Evolutionary conservation across 2,113 vertebrate genomes (phyloP).

Genomic region (Charina bottae): DNA sequence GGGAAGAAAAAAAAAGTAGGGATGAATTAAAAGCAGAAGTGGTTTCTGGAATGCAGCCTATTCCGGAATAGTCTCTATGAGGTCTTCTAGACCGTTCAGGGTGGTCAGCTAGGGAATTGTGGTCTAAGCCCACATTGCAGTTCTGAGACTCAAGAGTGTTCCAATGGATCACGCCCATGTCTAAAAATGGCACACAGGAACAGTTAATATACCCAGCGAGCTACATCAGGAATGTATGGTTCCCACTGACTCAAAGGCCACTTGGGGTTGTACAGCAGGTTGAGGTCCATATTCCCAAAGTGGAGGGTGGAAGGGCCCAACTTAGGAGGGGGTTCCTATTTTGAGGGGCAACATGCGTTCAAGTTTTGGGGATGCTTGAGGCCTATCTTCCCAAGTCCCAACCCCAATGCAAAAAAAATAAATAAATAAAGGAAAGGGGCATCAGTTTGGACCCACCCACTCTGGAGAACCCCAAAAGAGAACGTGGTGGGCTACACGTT

Average conservation of each 20-base stretch:
- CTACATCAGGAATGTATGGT: background rate
- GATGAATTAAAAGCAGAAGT: slow-evolving; percentile 13
- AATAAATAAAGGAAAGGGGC: too few species aligned
- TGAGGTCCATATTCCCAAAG: background rate
- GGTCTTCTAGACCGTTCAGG: background rate
- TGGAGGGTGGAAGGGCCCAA: background rate
- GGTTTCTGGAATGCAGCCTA: slow-evolving; percentile 27
- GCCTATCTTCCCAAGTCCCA: background rate
- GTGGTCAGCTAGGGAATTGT: slow-evolving; percentile 10
- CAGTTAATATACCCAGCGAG: background rate
- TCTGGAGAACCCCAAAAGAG: too few species aligned
- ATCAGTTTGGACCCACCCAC: too few species aligned
- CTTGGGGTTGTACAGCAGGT: background rate
- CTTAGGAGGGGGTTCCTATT: background rate
- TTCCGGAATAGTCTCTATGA: background rate
- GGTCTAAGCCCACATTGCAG: background rate
- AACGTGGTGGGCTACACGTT: too few species aligned
- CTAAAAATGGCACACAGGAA: background rate
- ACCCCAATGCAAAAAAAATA: too few species aligned
- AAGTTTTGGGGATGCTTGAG: background rate
- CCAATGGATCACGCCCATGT: background rate
- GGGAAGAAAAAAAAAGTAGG: background rate
- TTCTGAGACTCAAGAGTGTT: background rate
- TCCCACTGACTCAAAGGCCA: background rate
- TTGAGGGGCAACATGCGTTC: background rate